Evolutionary conservation across 2,797 vertebrate species (phyloP).

Genomic region (Onychomys torridus): DNA sequence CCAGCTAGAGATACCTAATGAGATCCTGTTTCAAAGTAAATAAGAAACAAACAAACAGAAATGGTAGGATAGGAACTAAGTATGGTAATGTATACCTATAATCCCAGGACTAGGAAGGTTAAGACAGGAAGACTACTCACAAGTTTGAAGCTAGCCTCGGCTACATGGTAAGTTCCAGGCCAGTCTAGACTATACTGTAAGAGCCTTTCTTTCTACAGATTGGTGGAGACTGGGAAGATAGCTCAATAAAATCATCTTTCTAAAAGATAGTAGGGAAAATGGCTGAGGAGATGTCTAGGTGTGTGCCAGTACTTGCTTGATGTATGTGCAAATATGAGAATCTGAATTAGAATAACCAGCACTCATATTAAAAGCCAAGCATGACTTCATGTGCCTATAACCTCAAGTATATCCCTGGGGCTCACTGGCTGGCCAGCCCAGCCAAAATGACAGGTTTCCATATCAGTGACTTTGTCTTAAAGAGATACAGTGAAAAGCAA

Average conservation of each 20-base stretch:
- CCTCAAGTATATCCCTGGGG: not conserved
- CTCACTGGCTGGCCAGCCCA: not conserved
- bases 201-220: not conserved
- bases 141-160: not conserved
- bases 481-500: not conserved
- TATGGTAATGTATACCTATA: not conserved
- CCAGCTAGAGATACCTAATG: not conserved
- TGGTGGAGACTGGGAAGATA: not conserved
- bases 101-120: not conserved
- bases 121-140: not conserved
- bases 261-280: not conserved
- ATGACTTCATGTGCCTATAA: not conserved
- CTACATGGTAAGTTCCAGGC: not conserved
- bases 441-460: not conserved
- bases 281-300: not conserved
- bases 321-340: not conserved
- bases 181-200: not conserved
- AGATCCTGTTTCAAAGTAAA: not conserved
- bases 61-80: not conserved
- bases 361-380: not conserved
- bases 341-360: not conserved
- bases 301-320: too few relatives aligned
- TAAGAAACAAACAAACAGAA: not conserved
- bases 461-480: not conserved
- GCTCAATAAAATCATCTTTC: not conserved